Evolutionary conservation across 2,888 invertebrate genomes (phyloP).

Genomic region (Parthenolecanium corni): DNA sequence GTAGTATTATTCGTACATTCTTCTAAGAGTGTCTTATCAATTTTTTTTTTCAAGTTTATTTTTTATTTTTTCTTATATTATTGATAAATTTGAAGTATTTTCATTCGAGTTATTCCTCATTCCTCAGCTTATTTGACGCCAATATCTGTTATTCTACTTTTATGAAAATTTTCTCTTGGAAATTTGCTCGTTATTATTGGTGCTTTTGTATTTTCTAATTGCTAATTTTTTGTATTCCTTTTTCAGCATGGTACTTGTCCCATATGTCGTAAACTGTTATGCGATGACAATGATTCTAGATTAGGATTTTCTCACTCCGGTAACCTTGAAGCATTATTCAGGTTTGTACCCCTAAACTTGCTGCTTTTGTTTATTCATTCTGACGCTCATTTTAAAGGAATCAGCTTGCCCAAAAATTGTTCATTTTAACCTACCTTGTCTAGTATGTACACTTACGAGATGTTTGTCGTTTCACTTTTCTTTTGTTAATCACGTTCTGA

Average conservation of each 20-base stretch:
- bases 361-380: not conserved
- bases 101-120: too few species aligned
- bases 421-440: constrained; percentile 22
- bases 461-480: too few species aligned
- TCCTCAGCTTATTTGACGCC: too few species aligned
- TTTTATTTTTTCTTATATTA: too few species aligned
- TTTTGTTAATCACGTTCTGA: too few species aligned
- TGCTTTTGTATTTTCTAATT: not conserved
- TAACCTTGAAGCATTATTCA: constrained; percentile 19
- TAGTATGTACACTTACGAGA: not conserved
- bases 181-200: not conserved
- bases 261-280: constrained; percentile 73
- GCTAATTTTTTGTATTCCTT: not conserved
- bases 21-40: too few species aligned
- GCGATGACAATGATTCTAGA: constrained; percentile 38
- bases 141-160: too few species aligned
- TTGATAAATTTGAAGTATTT: too few species aligned
- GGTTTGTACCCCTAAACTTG: constrained; percentile 2
- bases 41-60: too few species aligned
- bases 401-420: not conserved
- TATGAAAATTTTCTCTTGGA: too few species aligned
- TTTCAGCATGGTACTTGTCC: constrained; percentile 83
- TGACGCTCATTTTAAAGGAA: constrained; percentile 6
- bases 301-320: constrained; percentile 14
- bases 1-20: too few species aligned